Evolutionary conservation across 2,888 invertebrate species (phyloP).

Genomic region (Hyposoter dolosus): DNA sequence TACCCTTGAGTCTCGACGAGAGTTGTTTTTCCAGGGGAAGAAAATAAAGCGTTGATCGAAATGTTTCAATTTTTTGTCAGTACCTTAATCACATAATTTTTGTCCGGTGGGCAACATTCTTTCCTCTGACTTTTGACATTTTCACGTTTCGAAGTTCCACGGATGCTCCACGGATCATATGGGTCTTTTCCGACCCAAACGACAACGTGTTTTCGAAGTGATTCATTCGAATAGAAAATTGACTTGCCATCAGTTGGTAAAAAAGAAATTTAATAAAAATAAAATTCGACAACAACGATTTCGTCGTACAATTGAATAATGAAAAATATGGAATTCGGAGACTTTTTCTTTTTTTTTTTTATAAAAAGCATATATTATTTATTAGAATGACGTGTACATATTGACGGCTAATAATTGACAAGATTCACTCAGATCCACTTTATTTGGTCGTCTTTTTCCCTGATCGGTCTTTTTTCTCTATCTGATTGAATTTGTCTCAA

Average conservation of each 20-base stretch:
- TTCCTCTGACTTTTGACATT: background rate
- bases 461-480: slow-evolving; percentile 65
- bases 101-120: background rate
- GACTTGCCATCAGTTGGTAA: too few relatives aligned
- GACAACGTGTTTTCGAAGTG: too few relatives aligned
- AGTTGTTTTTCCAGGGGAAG: background rate
- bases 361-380: slow-evolving; percentile 18
- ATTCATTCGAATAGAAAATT: too few relatives aligned
- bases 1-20: background rate
- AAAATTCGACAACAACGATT: background rate
- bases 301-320: background rate
- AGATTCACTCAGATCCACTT: slow-evolving; percentile 79
- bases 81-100: background rate
- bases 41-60: background rate
- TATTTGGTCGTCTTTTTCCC: slow-evolving; percentile 77
- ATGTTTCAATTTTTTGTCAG: background rate
- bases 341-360: background rate
- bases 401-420: background rate
- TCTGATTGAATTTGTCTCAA: slow-evolving; percentile 75
- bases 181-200: too few relatives aligned
- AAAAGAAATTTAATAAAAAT: background rate
- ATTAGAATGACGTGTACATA: slow-evolving; percentile 27
- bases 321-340: background rate
- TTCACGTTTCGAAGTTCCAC: too few relatives aligned
- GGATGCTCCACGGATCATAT: too few relatives aligned